phyloP scores from a whole-genome alignment of 2,797 vertebrate species.

The Thamnophis elegans region DNA sequence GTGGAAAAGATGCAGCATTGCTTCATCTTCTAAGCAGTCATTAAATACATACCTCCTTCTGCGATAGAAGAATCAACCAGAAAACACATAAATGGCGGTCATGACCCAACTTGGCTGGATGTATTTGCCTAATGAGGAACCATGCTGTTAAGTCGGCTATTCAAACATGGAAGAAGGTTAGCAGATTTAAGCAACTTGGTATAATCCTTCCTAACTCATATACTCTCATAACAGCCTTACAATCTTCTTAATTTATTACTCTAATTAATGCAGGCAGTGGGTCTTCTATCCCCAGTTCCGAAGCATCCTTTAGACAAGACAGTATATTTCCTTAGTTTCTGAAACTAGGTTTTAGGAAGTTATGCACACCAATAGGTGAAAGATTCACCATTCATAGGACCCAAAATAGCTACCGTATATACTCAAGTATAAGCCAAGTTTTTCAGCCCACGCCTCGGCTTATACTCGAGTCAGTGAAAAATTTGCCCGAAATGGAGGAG shows the following conservation, averaged over 20 bases:
- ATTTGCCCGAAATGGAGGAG: too few species aligned
- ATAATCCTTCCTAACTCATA: background rate
- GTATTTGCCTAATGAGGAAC: background rate
- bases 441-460: too few species aligned
- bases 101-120: background rate
- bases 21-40: background rate
- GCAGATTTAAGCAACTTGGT: background rate
- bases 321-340: background rate
- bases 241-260: background rate
- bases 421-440: too few species aligned
- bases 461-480: too few species aligned
- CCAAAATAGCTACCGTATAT: background rate
- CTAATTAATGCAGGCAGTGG: background rate
- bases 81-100: background rate
- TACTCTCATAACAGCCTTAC: background rate
- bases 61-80: background rate
- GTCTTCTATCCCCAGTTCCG: background rate
- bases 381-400: background rate
- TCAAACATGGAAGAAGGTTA: background rate
- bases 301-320: background rate
- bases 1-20: background rate
- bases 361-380: background rate
- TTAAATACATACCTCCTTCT: background rate
- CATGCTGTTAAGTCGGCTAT: background rate
- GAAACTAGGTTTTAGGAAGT: background rate